Base-by-base conservation (phyloP, 2,888 invertebrate species). In the Taenaris catops region DNA sequence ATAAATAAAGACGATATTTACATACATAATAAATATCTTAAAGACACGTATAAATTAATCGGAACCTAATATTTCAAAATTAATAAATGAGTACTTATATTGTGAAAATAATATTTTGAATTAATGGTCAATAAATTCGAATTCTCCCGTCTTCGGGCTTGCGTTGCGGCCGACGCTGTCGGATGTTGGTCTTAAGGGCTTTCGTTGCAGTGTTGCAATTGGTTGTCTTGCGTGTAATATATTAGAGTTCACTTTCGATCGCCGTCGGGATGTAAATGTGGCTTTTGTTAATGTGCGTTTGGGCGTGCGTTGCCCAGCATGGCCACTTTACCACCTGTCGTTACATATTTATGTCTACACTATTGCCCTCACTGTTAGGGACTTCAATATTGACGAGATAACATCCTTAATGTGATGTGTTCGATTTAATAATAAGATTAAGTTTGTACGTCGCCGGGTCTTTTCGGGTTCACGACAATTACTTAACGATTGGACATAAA, bases 371-470 rank as follows among this genome's bases (percentile, higher is more conserved):
- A 83, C 84, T 84, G 84, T 83, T 80, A 83, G 81, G 80, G 80
- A 83, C 83, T 84, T 78, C 72, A 84, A 86, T 86, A 86, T 84
- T 86, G 84, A 86, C 84, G 84, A 83, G 84, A 83, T 84, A 86
- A 86, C 87, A 87, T 83, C 86, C 86, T 84, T 87, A 87, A 87
- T 87, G 86, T 87, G 87, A 87, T 87, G 86, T 81, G 87, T 87
- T 86, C 87, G 87, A 87, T 87, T 87, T 87, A 87, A 87, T 87
- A 87, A 84, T 76, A 81, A 84, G 86, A 87, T 87, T 84, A 74
- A 72, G 68, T 71, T 76, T 69, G 72, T 78, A 59, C 63, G 58
- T 63, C 58, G 63, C 63, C 62, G 52, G 52, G 63, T 38, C 64
- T 75, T 64, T 63, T 55, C 61, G 61, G 53, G 60, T 61, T 59